Evolutionary conservation across 2,113 vertebrate species (phyloP), one percentile per base, ranked within the genome.

Genomic region (Proterorhinus semilunaris): DNA sequence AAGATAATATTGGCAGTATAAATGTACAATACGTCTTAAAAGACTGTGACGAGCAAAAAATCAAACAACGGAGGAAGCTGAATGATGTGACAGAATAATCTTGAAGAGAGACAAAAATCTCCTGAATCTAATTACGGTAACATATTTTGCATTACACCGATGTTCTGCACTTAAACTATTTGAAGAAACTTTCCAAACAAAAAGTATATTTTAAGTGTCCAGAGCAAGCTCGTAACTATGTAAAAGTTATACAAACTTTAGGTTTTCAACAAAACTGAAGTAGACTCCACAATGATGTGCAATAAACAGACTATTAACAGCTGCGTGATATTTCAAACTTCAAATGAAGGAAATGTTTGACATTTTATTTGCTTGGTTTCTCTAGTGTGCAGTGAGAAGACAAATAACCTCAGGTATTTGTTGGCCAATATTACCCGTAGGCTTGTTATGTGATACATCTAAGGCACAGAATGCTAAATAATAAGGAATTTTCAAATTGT

Each of bases 61-160:
- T n/a, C n/a, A n/a, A 27, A 27, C 27, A 27, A 4, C 42, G 55
- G 7, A 10, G 21, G 12, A 12, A 59, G 6, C 57, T 36, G 27
- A 36, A 36, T 36, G 27, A 12, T 59, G 57, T 59, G 57, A 59
- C 51, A 55, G 53, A 55, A 55, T 55, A 27, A 55, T 55, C 17
- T 55, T 10, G 4, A 4, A 16, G 52, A 21, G 53, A n/a, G n/a
- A n/a, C n/a, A n/a, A n/a, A n/a, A n/a, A n/a, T n/a, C n/a, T n/a
- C n/a, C n/a, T n/a, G n/a, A n/a, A n/a, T 70, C 54, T 50, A 53
- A 70, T 79, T 52, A n/a, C n/a, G n/a, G n/a, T n/a, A 53, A 65
- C 75, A 78, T 16, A 57, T 49, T 71, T 57, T 69, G 45, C 52
- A 58, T 66, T 36, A 51, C 59, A 66, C 51, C n/a, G 53, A 49